Conservation (phyloP, 2,797 vertebrate species). For the Percopsis omiscomaycus region DNA sequence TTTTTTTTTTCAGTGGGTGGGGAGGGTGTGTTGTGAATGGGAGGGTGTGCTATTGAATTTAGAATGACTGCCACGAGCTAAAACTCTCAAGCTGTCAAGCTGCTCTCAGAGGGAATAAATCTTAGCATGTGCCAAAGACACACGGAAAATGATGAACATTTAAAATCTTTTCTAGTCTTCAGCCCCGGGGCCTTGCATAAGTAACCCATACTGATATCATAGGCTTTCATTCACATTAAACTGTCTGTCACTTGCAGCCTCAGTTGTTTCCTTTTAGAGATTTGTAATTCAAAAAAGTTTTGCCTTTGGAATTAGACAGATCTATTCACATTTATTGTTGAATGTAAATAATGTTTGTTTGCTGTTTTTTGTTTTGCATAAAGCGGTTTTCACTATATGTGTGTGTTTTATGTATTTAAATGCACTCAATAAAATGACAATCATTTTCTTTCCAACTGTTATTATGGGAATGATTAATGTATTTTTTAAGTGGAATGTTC, state of each 20-base stretch:
- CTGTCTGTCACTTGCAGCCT: slow-evolving; percentile 36
- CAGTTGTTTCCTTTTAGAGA: slow-evolving; percentile 24
- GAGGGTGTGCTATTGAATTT: slow-evolving; percentile 28
- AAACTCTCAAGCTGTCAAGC: slow-evolving; percentile 71
- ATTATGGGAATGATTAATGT: slow-evolving; percentile 1
- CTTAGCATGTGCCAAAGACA: slow-evolving; percentile 60
- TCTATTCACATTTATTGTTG: slow-evolving; percentile 68
- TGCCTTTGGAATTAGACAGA: slow-evolving; percentile 49
- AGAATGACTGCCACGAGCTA: slow-evolving; percentile 59
- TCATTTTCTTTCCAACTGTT: slow-evolving; percentile 24
- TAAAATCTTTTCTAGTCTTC: slow-evolving; percentile 56
- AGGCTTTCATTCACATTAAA: slow-evolving; percentile 54
- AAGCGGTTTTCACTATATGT: slow-evolving; percentile 72
- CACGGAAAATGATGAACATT: slow-evolving; percentile 62
- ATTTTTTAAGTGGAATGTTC: too few species aligned
- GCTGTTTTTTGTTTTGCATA: slow-evolving; percentile 60
- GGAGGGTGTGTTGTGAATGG: slow-evolving; percentile 2
- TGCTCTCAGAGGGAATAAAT: slow-evolving; percentile 69
- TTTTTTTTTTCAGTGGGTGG: slow-evolving; percentile 20
- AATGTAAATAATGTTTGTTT: slow-evolving; percentile 77
- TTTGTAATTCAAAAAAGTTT: slow-evolving; percentile 60
- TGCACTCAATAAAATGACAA: slow-evolving; percentile 76
- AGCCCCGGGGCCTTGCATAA: slow-evolving; percentile 61
- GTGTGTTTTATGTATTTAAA: slow-evolving; percentile 74
- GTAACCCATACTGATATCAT: slow-evolving; percentile 39